These are phyloP conservation scores for Polyodon spathula DNA, from an alignment of 2,113 vertebrate species.

Conservation along the genomic window DNA sequence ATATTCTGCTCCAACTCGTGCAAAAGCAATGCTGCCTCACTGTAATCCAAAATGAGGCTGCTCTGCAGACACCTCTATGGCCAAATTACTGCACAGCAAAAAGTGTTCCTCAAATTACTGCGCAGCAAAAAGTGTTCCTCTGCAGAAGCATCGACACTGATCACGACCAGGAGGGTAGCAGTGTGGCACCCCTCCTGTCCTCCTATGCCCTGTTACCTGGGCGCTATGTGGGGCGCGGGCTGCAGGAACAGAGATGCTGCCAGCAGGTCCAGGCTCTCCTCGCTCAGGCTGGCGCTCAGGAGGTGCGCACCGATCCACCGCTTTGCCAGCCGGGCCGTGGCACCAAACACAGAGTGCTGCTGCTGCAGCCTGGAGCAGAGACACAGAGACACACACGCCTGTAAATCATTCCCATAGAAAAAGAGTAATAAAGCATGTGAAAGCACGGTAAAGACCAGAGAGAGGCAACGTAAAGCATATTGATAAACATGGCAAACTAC, in stretches of 20 bases:
- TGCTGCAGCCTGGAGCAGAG: slow-evolving; percentile 71
- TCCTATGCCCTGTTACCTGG: slow-evolving; percentile 80
- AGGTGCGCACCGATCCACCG: slow-evolving; percentile 87
- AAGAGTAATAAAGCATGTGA: neutral
- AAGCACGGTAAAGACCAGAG: neutral
- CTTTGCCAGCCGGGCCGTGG: slow-evolving; percentile 76
- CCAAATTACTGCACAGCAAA: too few species aligned
- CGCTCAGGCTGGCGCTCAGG: slow-evolving; percentile 61
- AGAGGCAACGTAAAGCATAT: neutral
- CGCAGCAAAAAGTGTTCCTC: too few species aligned
- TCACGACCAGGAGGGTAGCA: too few species aligned
- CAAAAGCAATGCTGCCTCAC: too few species aligned
- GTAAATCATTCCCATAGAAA: neutral
- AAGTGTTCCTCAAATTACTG: too few species aligned
- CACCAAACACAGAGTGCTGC: slow-evolving; percentile 74
- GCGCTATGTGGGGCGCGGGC: slow-evolving; percentile 74
- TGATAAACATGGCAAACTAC: too few species aligned
- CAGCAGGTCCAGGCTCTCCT: slow-evolving; percentile 81
- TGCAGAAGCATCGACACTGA: too few species aligned
- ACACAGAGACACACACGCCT: slow-evolving; percentile 1
- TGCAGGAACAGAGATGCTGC: slow-evolving; percentile 81
- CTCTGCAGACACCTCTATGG: too few species aligned
- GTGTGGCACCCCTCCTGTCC: too few species aligned
- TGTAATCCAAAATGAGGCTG: too few species aligned
- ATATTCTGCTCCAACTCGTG: too few species aligned